Evolutionary conservation across 2,888 invertebrate genomes (phyloP).

Genomic region (Xiphydria camelus): DNA sequence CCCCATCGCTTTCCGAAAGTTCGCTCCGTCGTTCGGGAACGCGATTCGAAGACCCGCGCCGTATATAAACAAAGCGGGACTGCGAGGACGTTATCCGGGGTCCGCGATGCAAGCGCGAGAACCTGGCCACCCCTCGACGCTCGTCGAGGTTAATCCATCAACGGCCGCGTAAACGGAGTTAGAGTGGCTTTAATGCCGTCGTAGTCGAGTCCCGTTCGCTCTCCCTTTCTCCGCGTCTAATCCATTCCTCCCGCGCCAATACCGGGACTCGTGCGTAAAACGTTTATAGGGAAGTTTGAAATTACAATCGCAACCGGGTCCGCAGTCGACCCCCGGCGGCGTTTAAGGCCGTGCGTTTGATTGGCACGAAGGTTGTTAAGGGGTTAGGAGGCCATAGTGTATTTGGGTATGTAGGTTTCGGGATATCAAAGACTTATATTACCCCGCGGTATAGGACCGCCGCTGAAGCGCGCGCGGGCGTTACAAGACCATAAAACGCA

Average conservation of each 20-base stretch:
- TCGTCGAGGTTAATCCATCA: constrained; percentile 28
- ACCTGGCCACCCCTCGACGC: background rate
- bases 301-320: constrained; percentile 20
- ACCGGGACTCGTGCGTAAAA: constrained; percentile 16
- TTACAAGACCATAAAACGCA: constrained; percentile 25
- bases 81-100: too few species aligned
- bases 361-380: constrained; percentile 31
- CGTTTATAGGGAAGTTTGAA: constrained; percentile 26
- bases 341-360: constrained; percentile 30
- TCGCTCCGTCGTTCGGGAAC: too few species aligned
- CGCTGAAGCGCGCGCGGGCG: constrained; percentile 4
- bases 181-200: constrained; percentile 21
- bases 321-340: constrained; percentile 10
- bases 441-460: constrained; percentile 3
- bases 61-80: too few species aligned
- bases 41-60: too few species aligned
- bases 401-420: constrained; percentile 11
- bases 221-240: constrained; percentile 8
- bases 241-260: constrained; percentile 14
- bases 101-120: background rate
- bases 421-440: constrained; percentile 21
- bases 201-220: background rate
- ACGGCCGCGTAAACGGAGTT: constrained; percentile 23
- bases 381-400: constrained; percentile 20
- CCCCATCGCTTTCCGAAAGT: too few species aligned